A percentile compares a stretch with the other conserved stretches of the same genome.
Conservation (phyloP, 2,113 vertebrate species). For the Nanger granti region DNA sequence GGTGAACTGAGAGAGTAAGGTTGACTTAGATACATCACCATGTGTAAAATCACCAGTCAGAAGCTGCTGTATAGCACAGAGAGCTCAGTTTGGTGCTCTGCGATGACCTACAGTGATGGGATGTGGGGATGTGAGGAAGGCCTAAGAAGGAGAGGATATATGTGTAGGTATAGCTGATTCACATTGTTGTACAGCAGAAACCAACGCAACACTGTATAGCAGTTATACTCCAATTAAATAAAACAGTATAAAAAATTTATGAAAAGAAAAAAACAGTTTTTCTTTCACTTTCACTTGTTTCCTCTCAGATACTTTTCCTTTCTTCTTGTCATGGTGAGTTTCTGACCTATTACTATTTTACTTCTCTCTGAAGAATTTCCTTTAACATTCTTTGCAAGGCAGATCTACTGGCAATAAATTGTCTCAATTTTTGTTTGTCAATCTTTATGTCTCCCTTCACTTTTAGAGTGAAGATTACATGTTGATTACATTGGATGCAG, state of each 20-base stretch:
- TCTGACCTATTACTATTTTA: not conserved
- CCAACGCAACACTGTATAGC: not conserved
- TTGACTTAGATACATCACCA: not conserved
- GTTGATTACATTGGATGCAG: not conserved
- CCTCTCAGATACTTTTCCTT: not conserved
- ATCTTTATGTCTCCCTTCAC: not conserved
- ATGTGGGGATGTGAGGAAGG: not conserved
- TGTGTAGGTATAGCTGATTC: not conserved
- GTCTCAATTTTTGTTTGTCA: not conserved
- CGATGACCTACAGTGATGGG: not conserved
- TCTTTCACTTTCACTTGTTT: not conserved
- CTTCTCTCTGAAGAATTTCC: not conserved
- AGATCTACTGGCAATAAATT: not conserved
- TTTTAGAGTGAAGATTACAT: not conserved
- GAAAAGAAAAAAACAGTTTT: not conserved
- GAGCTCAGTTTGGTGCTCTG: not conserved
- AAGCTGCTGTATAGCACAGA: not conserved
- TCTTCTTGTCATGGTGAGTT: not conserved
- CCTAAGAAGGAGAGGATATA: not conserved
- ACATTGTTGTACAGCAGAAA: not conserved
- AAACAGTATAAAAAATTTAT: not conserved
- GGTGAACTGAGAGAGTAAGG: not conserved
- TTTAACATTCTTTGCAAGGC: not conserved
- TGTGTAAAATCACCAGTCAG: not conserved
- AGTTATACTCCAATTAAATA: not conserved